These are phyloP conservation scores for Oryzias curvinotus DNA, from an alignment of 2,113 vertebrate species.

Conservation along the genomic window DNA sequence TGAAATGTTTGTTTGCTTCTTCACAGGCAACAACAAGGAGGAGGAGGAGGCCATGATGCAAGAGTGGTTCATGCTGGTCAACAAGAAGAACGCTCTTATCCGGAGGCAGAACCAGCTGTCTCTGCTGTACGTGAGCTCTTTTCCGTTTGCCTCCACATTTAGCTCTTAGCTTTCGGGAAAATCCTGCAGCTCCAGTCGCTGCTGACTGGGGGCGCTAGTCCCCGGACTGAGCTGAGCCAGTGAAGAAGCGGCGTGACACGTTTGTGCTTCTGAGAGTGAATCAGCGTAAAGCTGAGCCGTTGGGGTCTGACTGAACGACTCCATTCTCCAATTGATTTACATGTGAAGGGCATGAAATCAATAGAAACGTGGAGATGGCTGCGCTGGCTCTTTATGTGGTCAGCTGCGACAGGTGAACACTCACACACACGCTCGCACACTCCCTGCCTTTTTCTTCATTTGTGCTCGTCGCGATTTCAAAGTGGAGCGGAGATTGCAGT, in stretches of 20 bases:
- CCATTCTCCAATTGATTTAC: slow-evolving; percentile 67
- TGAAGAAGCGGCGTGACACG: too few relatives aligned
- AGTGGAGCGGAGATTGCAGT: slow-evolving; percentile 76
- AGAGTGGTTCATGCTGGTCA: slow-evolving; percentile 99
- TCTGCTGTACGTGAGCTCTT: slow-evolving; percentile 85
- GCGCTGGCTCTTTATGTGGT: slow-evolving; percentile 59
- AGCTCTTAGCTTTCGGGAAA: too few relatives aligned
- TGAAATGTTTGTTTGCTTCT: slow-evolving; percentile 14
- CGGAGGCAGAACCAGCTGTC: slow-evolving; percentile 98
- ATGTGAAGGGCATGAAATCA: slow-evolving; percentile 65
- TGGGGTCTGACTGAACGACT: background rate
- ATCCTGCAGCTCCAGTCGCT: too few relatives aligned
- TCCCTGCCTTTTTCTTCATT: slow-evolving; percentile 34
- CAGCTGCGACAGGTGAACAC: slow-evolving; percentile 60
- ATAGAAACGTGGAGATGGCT: slow-evolving; percentile 57
- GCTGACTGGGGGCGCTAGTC: too few relatives aligned
- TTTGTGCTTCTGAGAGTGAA: background rate
- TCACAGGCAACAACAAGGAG: slow-evolving; percentile 92
- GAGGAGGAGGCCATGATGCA: slow-evolving; percentile 99
- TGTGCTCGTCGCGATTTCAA: slow-evolving; percentile 61
- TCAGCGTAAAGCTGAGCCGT: background rate
- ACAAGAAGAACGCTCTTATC: slow-evolving; percentile 99
- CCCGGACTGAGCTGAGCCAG: too few relatives aligned
- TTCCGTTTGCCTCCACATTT: background rate
- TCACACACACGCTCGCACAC: slow-evolving; percentile 1